Evolutionary conservation across 2,888 invertebrate species (phyloP), one percentile per base, ranked within the genome.

Genomic region (Iselma pallidipennis): DNA sequence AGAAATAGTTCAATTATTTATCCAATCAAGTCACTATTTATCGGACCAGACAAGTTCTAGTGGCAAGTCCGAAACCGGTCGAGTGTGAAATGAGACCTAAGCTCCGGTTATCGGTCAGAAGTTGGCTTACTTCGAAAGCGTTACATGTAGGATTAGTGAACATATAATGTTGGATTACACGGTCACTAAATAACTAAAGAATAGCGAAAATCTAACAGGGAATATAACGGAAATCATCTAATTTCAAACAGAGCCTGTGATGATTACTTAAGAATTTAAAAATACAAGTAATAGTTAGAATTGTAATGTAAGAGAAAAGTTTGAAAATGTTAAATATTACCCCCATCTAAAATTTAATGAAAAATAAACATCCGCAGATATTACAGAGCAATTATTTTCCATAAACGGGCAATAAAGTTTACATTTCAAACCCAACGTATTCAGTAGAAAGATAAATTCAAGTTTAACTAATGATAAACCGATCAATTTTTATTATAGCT

Each of bases 11-110:
- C 72, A 75, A 74, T 75, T 73, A 75, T 76, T 74, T 74, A 76
- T 76, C 75, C 75, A 76, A 76, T 76, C 76, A 74, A 71, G 66
- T 65, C 67, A 65, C 66, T 72, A 75, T 70, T 72, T 71, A 75
- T 73, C 73, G 74, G 64, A 75, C 74, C 74, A 71, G 63, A 73
- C 70, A 71, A 74, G 74, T 71, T 71, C 67, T 67, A 69, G 61
- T 56, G 70, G 71, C 68, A 70, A 71, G 67, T 72, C 69, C 69
- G 71, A 61, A 62, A 59, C 54, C 66, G 64, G 58, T 73, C 73
- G 72, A 75, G 75, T 75, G 76, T 74, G 76, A 76, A 77, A 77
- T 75, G 75, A 75, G 75, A 21, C 45, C 67, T 69, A 71, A 68
- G 72, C 71, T 70, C 70, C 70, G 68, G 71, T 69, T 73, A 72